These are phyloP conservation scores for Fragum fragum DNA, from an alignment of 2,888 invertebrate genomes.

Conservation along the genomic window DNA sequence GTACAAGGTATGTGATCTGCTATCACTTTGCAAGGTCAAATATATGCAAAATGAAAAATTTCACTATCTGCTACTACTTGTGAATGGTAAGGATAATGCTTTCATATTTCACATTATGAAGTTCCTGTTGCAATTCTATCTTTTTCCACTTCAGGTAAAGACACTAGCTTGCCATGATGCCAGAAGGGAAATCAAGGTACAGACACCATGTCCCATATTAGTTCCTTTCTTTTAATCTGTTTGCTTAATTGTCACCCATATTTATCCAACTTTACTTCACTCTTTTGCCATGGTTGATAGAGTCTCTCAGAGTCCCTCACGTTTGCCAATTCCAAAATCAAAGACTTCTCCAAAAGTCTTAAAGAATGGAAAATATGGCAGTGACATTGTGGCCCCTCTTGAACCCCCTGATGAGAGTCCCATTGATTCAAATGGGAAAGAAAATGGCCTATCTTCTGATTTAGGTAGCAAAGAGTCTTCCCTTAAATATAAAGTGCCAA, in stretches of 20 bases:
- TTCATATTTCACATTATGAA: no score
- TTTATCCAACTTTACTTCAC: constrained; percentile 19
- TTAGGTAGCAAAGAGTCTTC: constrained; percentile 36
- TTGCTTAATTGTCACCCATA: constrained; percentile 41
- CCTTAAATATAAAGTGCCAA: constrained; percentile 54
- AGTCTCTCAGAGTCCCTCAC: constrained; percentile 77
- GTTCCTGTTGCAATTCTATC: no score
- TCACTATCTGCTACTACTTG: no score
- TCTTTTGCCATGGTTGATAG: constrained; percentile 66
- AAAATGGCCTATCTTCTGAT: constrained; percentile 44
- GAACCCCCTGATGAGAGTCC: constrained; percentile 12
- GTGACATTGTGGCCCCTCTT: constrained; percentile 38
- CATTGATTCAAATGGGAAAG: constrained; percentile 17
- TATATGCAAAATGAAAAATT: no score
- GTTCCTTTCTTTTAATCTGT: constrained; percentile 20
- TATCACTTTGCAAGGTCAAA: no score
- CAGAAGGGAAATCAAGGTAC: constrained; percentile 57
- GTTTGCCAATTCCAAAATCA: constrained; percentile 77
- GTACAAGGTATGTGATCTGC: no score
- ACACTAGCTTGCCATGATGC: constrained; percentile 42
- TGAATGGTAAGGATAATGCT: no score
- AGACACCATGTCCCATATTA: constrained; percentile 34
- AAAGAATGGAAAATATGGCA: constrained; percentile 54
- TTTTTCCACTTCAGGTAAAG: constrained; percentile 7
- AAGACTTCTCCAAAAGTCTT: constrained; percentile 43